Base-by-base conservation (phyloP, 1,140 invertebrate species). In the Scaptomyza montana region DNA sequence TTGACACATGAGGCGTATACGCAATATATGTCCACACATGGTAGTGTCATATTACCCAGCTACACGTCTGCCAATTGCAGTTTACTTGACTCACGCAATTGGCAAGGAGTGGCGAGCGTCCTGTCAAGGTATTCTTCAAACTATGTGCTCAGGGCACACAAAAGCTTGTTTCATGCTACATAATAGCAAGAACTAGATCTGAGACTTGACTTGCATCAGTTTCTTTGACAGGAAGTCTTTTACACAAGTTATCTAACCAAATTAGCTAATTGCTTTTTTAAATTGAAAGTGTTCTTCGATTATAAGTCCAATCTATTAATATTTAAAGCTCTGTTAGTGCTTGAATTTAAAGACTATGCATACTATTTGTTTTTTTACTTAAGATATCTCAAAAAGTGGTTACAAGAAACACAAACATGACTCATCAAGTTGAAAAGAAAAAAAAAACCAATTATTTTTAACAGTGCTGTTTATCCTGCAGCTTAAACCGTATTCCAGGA, bases 51-150 rank as follows among this genome's bases (percentile, higher is more conserved):
- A 36, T 47, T 57, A 10, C 53, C 19, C 77, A 75, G 65, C 65
- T 70, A 6, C 33, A 36, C 7, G 77, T 8, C 81, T 66, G 82
- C 61, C 81, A 87, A 87, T 87, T 87, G 82, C 84, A 87, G 64
- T 78, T 73, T 47, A 78, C 78, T 71, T 77, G 75, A 78, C 72
- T 53, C 72, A 78, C 56, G 67, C 78, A 89, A 79, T 77, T 68
- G 67, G 16, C 72, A 60, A 63, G 82, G 82, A 64, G 82, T 76
- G 62, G 62, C 63, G 49, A 25, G 54, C 36, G 41, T 16, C 56
- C 25, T 54, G 63, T 19, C 55, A 9, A 50, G 16, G 12, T 46
- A 30, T 36, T 41, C 30, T 56, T 36, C 30, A 30, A 39, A 25
- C 56, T 55, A 53, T 63, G 49, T 62, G 13, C 43, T 21, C 25